A percentile compares a stretch with the other conserved stretches of the same genome.
Evolutionary conservation across 2,888 invertebrate species (phyloP).

Genomic region (Spisula solida): DNA sequence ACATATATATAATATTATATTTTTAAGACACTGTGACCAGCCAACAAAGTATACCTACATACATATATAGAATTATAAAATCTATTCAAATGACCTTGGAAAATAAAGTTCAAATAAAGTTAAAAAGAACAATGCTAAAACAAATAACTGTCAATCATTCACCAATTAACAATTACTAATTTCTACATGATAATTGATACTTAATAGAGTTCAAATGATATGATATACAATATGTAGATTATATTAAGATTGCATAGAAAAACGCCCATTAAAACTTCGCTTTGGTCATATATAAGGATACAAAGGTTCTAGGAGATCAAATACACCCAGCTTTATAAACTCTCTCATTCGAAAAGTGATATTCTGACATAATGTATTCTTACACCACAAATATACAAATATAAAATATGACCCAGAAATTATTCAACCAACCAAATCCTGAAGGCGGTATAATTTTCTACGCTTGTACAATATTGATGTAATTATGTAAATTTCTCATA

Average conservation of each 20-base stretch:
- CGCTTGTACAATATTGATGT: background rate
- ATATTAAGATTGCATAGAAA: background rate
- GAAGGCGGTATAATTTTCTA: background rate
- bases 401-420: background rate
- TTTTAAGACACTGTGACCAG: too few relatives aligned
- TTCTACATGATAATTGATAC: constrained; percentile 39
- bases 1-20: too few relatives aligned
- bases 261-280: constrained; percentile 27
- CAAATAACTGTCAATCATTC: constrained; percentile 36
- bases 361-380: background rate
- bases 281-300: background rate
- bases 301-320: constrained; percentile 20
- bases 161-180: constrained; percentile 26
- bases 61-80: too few relatives aligned
- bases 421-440: background rate
- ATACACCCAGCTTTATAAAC: background rate
- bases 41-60: too few relatives aligned
- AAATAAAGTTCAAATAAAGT: too few relatives aligned
- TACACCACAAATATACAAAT: too few relatives aligned
- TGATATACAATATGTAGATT: background rate
- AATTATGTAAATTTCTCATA: constrained; percentile 4
- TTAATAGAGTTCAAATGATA: constrained; percentile 32
- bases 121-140: constrained; percentile 12
- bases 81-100: too few relatives aligned
- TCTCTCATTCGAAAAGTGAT: background rate